A percentile compares a stretch with the other conserved stretches of the same genome.
Conservation (phyloP, 2,888 invertebrate genomes). For the Carcina quercana region DNA sequence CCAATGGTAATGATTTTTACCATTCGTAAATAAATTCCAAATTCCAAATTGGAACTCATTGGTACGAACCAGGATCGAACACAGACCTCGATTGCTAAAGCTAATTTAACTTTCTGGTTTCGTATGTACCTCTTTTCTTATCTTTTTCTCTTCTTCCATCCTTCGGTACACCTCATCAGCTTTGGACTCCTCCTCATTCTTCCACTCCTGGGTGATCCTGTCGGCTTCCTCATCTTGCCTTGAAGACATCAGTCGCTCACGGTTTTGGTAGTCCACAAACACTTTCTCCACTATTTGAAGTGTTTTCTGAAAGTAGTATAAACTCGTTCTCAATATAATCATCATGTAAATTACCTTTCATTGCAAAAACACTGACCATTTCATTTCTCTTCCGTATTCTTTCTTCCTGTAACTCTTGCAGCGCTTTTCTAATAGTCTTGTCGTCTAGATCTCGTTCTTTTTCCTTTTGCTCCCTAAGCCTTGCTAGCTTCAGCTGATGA, state of each 20-base stretch:
- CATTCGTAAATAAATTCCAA: no score
- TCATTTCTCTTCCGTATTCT: conserved; percentile 34
- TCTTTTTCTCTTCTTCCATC: conserved; percentile 29
- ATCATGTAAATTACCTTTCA: no score
- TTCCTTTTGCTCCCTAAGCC: conserved; percentile 35
- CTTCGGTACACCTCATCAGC: conserved; percentile 30
- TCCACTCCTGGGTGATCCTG: conserved; percentile 35
- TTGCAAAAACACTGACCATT: conserved; percentile 33
- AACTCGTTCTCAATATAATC: no score
- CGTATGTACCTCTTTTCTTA: conserved; percentile 40
- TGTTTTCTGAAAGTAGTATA: conserved; percentile 32
- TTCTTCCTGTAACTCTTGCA: conserved; percentile 40
- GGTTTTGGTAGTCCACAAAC: conserved; percentile 37
- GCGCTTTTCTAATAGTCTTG: conserved; percentile 35
- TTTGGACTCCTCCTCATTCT: conserved; percentile 31
- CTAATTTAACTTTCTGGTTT: no score
- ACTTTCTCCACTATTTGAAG: conserved; percentile 45
- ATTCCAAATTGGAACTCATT: no score
- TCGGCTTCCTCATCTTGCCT: conserved; percentile 40
- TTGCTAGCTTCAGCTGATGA: conserved; percentile 36
- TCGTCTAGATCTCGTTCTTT: conserved; percentile 46
- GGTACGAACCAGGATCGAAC: no score
- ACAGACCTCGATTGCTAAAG: no score
- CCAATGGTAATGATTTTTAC: no score
- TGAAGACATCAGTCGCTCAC: conserved; percentile 33